These are phyloP conservation scores for Agrenia bidenticulata DNA, from an alignment of 2,888 invertebrate genomes.

Conservation along the genomic window DNA sequence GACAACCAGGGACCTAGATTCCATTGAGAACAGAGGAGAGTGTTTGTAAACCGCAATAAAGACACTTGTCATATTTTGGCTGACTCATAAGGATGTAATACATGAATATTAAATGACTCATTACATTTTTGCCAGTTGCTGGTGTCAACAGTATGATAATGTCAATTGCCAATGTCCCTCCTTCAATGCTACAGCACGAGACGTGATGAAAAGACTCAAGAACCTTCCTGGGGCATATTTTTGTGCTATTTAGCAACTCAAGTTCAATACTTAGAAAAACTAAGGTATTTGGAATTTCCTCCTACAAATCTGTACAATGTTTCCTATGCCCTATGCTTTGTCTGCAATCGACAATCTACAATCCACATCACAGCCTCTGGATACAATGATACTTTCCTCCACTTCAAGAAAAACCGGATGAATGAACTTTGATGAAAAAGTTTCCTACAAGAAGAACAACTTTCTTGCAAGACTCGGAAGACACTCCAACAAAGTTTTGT, in stretches of 20 bases:
- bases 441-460: conserved; percentile 10
- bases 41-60: conserved; percentile 9
- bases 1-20: not conserved
- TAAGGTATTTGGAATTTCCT: too few species aligned
- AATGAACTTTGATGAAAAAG: conserved; percentile 29
- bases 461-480: not conserved
- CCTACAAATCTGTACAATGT: too few species aligned
- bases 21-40: not conserved
- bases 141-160: conserved; percentile 8
- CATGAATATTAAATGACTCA: conserved; percentile 7
- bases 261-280: too few species aligned
- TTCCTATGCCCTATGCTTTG: too few species aligned
- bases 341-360: too few species aligned
- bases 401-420: conserved; percentile 13
- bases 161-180: too few species aligned
- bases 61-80: conserved; percentile 15
- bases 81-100: conserved; percentile 19
- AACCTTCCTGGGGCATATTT: too few species aligned
- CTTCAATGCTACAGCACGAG: too few species aligned
- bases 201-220: too few species aligned
- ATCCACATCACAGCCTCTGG: too few species aligned
- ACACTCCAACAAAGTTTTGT: conserved; percentile 8
- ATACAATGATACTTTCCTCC: too few species aligned
- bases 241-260: too few species aligned
- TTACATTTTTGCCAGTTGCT: not conserved